Percentiles rank a stretch among this genome's conserved stretches.
Evolutionary conservation across 2,888 invertebrate species (phyloP).

Genomic region (Xylophagus ater): DNA sequence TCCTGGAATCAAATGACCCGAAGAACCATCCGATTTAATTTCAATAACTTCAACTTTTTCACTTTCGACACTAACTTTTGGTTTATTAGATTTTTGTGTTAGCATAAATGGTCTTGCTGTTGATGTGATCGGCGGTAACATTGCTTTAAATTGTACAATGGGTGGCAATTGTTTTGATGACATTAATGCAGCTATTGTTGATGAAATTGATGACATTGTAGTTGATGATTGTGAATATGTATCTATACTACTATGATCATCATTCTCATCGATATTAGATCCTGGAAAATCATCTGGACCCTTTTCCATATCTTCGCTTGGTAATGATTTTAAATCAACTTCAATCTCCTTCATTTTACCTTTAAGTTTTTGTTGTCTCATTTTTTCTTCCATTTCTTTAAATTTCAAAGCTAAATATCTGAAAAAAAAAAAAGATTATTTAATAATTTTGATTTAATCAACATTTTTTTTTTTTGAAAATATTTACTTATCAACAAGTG

Average conservation of each 20-base stretch:
- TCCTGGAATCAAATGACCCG: slow-evolving; percentile 32
- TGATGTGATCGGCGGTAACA: background rate
- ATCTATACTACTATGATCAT: background rate
- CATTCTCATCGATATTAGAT: no score
- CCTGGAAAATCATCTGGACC: no score
- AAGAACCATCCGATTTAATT: slow-evolving; percentile 36
- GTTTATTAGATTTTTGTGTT: slow-evolving; percentile 16
- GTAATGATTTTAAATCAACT: slow-evolving; percentile 7
- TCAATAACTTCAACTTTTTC: slow-evolving; percentile 39
- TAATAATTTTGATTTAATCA: slow-evolving; percentile 5
- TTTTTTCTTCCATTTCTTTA: slow-evolving; percentile 76
- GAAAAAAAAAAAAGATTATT: slow-evolving; percentile 22
- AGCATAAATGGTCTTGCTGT: background rate
- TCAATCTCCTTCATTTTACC: slow-evolving; percentile 26
- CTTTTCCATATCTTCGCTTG: slow-evolving; percentile 10
- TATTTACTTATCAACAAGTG: slow-evolving; percentile 65
- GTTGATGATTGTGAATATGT: slow-evolving; percentile 17
- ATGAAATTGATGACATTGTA: slow-evolving; percentile 9
- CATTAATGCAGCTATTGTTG: slow-evolving; percentile 10
- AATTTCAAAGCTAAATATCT: slow-evolving; percentile 74
- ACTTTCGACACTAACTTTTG: slow-evolving; percentile 30
- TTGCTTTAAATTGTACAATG: background rate
- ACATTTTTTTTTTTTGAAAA: slow-evolving; percentile 8
- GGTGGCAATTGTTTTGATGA: slow-evolving; percentile 4
- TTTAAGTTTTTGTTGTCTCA: slow-evolving; percentile 56